Evolutionary conservation across 1,140 invertebrate species (phyloP), one percentile per base, ranked within the genome.

Genomic region (Uloborus diversus): DNA sequence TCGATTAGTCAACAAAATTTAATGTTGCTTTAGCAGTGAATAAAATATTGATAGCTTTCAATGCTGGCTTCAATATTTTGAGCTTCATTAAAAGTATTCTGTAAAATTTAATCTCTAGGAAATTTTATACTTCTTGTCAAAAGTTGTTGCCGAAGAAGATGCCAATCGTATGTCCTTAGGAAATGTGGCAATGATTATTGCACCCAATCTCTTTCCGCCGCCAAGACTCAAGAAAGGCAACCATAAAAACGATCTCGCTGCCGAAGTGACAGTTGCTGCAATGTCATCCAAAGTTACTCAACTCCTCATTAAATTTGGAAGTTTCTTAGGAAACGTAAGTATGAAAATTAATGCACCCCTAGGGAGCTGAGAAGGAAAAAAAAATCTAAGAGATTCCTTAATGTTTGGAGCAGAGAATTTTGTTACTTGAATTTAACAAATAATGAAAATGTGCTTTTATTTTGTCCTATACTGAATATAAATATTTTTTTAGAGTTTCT

Each of bases 111-210:
- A 9, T 42, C 37, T 42, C n/a, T 33, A 23, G 82, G 90, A 92
- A 65, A 85, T 97, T 57, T 85, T 97, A 51, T 88, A 89, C 14
- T 94, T 96, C 84, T 90, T 95, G 51, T 90, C 91, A 47, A 86
- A 91, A 69, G 90, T 97, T 17, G 90, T 92, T 4, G 89, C 91
- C 30, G 88, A 92, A 82, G 90, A 93, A 83, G 87, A 89, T 79
- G 88, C 88, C 66, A 97, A 96, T 86, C 94, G 94, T 88, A 97
- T 97, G 95, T 92, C 91, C 61, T 89, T 94, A 59, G 93, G 94
- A 84, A 97, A 96, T 86, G 93, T 96, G 9, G 92, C 95, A 9
- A 96, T 96, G 91, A 96, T 97, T 81, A 93, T 96, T 70, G 95
- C 95, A 13, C 95, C 95, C 35, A 95, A 95, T 59, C 89, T 97